Evolutionary conservation across 2,888 invertebrate genomes (phyloP), one percentile per base, ranked within the genome.

Genomic region (Piscicola geometra): DNA sequence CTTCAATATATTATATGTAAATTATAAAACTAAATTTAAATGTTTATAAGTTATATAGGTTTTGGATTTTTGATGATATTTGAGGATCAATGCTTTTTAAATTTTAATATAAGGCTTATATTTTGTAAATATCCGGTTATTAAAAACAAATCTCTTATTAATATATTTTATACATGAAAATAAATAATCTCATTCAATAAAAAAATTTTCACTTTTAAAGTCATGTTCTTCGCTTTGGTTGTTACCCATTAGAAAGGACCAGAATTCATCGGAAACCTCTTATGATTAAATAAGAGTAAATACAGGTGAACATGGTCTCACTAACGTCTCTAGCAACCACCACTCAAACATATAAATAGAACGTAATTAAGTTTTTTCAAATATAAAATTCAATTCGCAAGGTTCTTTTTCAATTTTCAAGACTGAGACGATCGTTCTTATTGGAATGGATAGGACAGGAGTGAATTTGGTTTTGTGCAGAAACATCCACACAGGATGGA

Each of bases 21-120:
- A n/a, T n/a, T n/a, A n/a, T n/a, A n/a, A 67, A 30, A 67, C 18
- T 67, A 12, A 67, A 67, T 35, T 67, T 67, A 33, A 67, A 67
- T 67, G 28, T 35, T 67, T 67, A 67, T 28, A 15, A 67, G 3
- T 35, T 32, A 15, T 30, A n/a, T 18, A 67, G 30, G 30, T 30
- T 30, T 67, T 67, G 2, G 15, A 67, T 28, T 25, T 56, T 25
- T 56, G 3, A 25, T 56, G 9, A 5, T 21, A 25, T 56, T 56
- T 25, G 5, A n/a, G n/a, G n/a, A n/a, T n/a, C n/a, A n/a, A n/a
- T n/a, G n/a, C n/a, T n/a, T n/a, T n/a, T n/a, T n/a, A n/a, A n/a
- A n/a, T n/a, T n/a, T n/a, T n/a, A n/a, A n/a, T n/a, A n/a, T n/a
- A n/a, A n/a, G n/a, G n/a, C n/a, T n/a, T n/a, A n/a, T n/a, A n/a